Evolutionary conservation across 2,888 invertebrate genomes (phyloP).

Genomic region (Lordiphosa fenestrarum): DNA sequence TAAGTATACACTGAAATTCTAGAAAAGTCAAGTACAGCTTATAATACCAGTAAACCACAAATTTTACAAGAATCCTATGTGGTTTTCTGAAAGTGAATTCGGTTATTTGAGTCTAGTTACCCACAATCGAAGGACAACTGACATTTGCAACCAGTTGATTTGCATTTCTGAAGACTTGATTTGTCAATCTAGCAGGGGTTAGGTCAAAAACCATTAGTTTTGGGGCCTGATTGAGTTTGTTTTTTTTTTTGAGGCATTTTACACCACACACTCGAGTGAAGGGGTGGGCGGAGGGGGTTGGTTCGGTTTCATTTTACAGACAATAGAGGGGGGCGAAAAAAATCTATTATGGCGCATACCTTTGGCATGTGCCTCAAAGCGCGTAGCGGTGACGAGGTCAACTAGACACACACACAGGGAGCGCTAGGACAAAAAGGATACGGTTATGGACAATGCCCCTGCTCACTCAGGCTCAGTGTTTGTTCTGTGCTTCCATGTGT

Average conservation of each 20-base stretch:
- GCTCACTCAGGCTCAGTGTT: constrained; percentile 1
- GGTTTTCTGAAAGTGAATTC: too few relatives aligned
- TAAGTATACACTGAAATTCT: too few relatives aligned
- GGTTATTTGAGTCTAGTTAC: too few relatives aligned
- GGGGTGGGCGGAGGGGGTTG: constrained; percentile 16
- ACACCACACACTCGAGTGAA: constrained; percentile 2
- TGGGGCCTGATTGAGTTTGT: not conserved
- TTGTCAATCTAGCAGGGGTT: too few relatives aligned
- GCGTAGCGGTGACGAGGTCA: constrained; percentile 23
- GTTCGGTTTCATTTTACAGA: constrained; percentile 54
- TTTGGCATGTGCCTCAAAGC: constrained; percentile 30
- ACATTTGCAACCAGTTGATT: too few relatives aligned
- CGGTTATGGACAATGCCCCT: constrained; percentile 28
- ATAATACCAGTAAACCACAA: too few relatives aligned
- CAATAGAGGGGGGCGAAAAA: constrained; percentile 56
- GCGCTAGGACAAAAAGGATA: constrained; percentile 44
- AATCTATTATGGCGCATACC: constrained; percentile 53
- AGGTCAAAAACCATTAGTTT: too few relatives aligned
- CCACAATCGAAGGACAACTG: too few relatives aligned
- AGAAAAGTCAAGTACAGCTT: too few relatives aligned
- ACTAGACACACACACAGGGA: not conserved
- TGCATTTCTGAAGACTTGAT: too few relatives aligned
- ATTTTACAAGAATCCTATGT: too few relatives aligned
- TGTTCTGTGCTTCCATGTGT: constrained; percentile 2
- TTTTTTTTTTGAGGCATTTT: not conserved